Percentiles rank a stretch among this genome's conserved stretches.
Evolutionary conservation across 1,140 invertebrate genomes (phyloP).

Genomic region (Aethina tumida): DNA sequence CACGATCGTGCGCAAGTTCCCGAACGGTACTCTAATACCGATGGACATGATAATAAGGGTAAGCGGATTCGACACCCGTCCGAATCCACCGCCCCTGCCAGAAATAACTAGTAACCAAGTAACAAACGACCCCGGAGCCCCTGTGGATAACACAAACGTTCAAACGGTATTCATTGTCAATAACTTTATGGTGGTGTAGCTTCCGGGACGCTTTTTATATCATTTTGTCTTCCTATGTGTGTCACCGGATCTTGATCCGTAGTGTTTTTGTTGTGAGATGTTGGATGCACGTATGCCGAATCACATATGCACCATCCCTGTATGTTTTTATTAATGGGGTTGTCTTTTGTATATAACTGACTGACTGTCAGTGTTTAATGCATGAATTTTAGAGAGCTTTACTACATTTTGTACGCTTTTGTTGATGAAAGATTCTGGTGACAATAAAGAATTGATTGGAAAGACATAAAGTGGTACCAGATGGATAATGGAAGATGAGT

Average conservation of each 20-base stretch:
- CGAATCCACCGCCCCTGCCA: conserved; percentile 31
- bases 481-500: no score
- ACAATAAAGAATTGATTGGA: no score
- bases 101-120: conserved; percentile 38
- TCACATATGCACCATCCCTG: no score
- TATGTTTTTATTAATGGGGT: no score
- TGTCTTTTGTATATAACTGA: no score
- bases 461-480: no score
- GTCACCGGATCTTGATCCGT: conserved; percentile 13
- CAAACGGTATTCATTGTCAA: conserved; percentile 32
- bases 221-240: conserved; percentile 1
- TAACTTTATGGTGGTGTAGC: conserved; percentile 23
- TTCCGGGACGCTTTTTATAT: background rate
- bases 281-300: no score
- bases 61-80: conserved; percentile 36
- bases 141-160: conserved; percentile 23
- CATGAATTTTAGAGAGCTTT: no score
- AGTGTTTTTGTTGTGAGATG: no score
- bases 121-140: conserved; percentile 24
- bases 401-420: no score
- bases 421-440: no score
- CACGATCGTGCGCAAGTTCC: conserved; percentile 59
- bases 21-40: conserved; percentile 62
- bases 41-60: conserved; percentile 40
- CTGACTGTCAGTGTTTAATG: no score